Conservation (phyloP, 1,140 invertebrate genomes). For the Cydia pomonella region DNA sequence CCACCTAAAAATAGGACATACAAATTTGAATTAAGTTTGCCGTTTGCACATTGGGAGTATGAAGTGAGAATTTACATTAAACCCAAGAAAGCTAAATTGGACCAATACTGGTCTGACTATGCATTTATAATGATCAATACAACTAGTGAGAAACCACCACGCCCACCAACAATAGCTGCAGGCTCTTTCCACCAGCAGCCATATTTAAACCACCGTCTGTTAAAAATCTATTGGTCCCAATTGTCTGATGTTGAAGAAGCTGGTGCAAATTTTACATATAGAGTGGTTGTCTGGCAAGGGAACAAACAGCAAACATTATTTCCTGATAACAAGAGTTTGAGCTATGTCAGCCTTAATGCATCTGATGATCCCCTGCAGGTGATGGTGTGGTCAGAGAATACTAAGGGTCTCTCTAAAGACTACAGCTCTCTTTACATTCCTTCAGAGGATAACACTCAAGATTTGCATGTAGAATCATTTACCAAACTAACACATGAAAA, state of each 20-base stretch:
- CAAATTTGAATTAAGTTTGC: conserved; percentile 81
- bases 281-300: conserved; percentile 53
- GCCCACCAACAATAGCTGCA: conserved; percentile 82
- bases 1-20: conserved; percentile 66
- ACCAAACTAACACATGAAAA: conserved; percentile 83
- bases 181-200: conserved; percentile 84
- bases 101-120: conserved; percentile 84
- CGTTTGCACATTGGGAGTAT: conserved; percentile 85
- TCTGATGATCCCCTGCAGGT: conserved; percentile 65
- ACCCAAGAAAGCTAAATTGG: conserved; percentile 76
- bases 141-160: conserved; percentile 81
- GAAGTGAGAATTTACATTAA: conserved; percentile 85
- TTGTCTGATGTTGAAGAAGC: conserved; percentile 82
- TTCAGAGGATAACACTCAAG: conserved; percentile 78
- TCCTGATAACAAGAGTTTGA: conserved; percentile 67
- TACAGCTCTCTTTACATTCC: conserved; percentile 83
- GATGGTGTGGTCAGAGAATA: conserved; percentile 80
- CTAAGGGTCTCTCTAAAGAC: conserved; percentile 80
- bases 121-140: conserved; percentile 82
- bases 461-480: conserved; percentile 84
- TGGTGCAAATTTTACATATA: conserved; percentile 70
- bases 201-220: conserved; percentile 78
- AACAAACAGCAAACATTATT: conserved; percentile 51
- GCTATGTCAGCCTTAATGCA: conserved; percentile 61
- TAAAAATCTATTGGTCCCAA: conserved; percentile 87